Percentiles rank a stretch among this genome's conserved stretches.
These are phyloP conservation scores for Cryptoblepharus egeriae DNA, from an alignment of 2,797 vertebrate genomes.

Conservation along the genomic window DNA sequence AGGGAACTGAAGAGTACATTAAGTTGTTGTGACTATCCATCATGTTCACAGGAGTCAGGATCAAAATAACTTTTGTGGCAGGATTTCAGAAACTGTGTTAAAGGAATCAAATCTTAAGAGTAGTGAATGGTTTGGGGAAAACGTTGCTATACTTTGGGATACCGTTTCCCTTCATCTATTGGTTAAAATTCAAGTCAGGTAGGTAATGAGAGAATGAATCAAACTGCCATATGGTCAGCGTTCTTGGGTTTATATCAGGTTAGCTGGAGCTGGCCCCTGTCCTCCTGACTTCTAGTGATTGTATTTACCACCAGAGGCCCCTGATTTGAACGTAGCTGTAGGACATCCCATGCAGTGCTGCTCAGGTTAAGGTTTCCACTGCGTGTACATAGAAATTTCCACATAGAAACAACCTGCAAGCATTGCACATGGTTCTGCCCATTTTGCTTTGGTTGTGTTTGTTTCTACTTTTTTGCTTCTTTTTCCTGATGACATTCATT, in stretches of 20 bases:
- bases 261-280: constrained; percentile 13
- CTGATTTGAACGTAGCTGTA: neutral
- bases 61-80: constrained; percentile 45
- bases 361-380: too few relatives aligned
- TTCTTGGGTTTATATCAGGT: neutral
- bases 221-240: constrained; percentile 20
- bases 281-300: neutral
- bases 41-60: constrained; percentile 51
- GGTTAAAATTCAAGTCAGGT: constrained; percentile 9
- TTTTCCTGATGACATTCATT: neutral
- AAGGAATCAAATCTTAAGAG: constrained; percentile 40
- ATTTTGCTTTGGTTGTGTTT: too few relatives aligned
- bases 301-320: neutral
- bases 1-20: constrained; percentile 55
- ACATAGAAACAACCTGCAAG: neutral
- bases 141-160: neutral
- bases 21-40: constrained; percentile 46
- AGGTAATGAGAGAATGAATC: constrained; percentile 15
- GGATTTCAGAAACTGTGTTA: constrained; percentile 44
- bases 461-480: too few relatives aligned
- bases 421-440: neutral
- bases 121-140: neutral
- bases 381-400: neutral
- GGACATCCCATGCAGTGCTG: neutral
- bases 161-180: neutral